Evolutionary conservation across 2,888 invertebrate species (phyloP).

Genomic region (Zaprionus lineosus): DNA sequence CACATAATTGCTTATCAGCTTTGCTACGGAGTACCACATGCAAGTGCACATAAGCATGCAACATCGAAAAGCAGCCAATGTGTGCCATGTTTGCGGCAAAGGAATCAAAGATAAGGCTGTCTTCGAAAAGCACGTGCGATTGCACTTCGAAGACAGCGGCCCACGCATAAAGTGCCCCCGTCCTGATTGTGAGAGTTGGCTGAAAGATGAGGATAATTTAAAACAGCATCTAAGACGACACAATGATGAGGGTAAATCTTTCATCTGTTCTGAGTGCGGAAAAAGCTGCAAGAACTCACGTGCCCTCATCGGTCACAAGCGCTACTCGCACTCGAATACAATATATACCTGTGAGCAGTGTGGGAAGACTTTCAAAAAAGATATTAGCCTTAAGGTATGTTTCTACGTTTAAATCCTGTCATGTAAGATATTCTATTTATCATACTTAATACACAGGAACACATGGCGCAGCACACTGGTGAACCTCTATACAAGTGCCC

Average conservation of each 20-base stretch:
- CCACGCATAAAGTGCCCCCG: slow-evolving; percentile 82
- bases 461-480: slow-evolving; percentile 82
- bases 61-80: slow-evolving; percentile 79
- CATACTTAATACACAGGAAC: slow-evolving; percentile 69
- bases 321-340: slow-evolving; percentile 80
- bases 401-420: neutral
- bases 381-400: slow-evolving; percentile 78
- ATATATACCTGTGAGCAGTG: slow-evolving; percentile 80
- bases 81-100: slow-evolving; percentile 82
- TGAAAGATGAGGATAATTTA: slow-evolving; percentile 81
- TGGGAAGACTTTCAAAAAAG: slow-evolving; percentile 82
- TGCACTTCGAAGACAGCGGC: slow-evolving; percentile 80
- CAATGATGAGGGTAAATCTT: slow-evolving; percentile 73
- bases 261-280: slow-evolving; percentile 79
- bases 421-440: neutral
- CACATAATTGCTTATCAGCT: slow-evolving; percentile 52
- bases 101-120: slow-evolving; percentile 81
- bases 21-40: slow-evolving; percentile 80
- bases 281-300: slow-evolving; percentile 80
- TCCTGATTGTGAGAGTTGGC: slow-evolving; percentile 81
- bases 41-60: slow-evolving; percentile 79
- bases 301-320: slow-evolving; percentile 80
- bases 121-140: slow-evolving; percentile 81
- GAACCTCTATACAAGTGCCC: slow-evolving; percentile 81
- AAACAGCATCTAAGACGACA: slow-evolving; percentile 81